These are phyloP conservation scores for Huso huso DNA, from an alignment of 2,797 vertebrate genomes.

Conservation along the genomic window DNA sequence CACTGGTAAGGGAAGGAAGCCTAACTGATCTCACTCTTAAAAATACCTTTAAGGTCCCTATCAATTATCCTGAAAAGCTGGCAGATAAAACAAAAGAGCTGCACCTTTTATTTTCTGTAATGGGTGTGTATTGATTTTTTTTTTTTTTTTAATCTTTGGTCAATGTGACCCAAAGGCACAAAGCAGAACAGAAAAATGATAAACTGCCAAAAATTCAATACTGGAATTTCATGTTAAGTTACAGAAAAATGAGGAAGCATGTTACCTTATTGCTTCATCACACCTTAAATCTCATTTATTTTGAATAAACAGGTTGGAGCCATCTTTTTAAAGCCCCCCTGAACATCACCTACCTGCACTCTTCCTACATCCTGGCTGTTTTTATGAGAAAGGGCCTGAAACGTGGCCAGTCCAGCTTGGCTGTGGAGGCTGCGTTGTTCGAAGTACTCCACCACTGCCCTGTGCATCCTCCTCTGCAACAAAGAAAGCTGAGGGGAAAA, in stretches of 20 bases:
- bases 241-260: conserved; percentile 21
- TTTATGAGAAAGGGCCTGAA: conserved; percentile 84
- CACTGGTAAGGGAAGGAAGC: not conserved
- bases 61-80: not conserved
- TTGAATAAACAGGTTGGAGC: conserved; percentile 65
- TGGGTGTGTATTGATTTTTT: not conserved
- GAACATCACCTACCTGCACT: conserved; percentile 85
- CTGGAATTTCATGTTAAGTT: not conserved
- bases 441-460: conserved; percentile 69
- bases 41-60: not conserved
- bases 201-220: too few relatives aligned
- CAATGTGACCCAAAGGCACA: conserved; percentile 10
- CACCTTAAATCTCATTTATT: conserved; percentile 65
- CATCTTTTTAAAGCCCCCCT: conserved; percentile 51
- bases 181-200: conserved; percentile 9
- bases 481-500: conserved; percentile 69
- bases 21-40: not conserved
- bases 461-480: conserved; percentile 77
- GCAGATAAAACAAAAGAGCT: not conserved
- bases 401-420: conserved; percentile 75
- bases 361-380: conserved; percentile 89
- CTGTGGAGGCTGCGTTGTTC: conserved; percentile 70
- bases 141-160: conserved; percentile 11
- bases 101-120: not conserved
- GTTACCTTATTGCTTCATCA: conserved; percentile 68